A percentile compares a stretch with the other conserved stretches of the same genome.
phyloP scores from a whole-genome alignment of 2,888 invertebrate genomes.

The Bursaphelenchus okinawaensis region DNA sequence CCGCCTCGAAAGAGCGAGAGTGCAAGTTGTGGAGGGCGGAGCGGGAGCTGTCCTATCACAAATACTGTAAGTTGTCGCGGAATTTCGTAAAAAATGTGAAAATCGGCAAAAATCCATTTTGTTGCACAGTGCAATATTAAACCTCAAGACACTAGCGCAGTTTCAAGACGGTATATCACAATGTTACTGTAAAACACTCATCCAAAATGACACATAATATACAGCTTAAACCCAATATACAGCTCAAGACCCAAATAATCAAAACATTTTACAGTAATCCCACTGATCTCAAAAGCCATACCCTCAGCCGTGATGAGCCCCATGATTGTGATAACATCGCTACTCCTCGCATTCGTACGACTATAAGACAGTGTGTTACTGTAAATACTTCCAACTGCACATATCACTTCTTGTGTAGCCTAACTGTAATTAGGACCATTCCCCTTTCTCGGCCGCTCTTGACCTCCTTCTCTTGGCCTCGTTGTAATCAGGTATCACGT shows the following conservation, averaged over 20 bases:
- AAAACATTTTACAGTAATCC: not conserved
- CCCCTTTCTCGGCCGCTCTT: not conserved
- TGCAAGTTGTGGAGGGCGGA: conserved; percentile 48
- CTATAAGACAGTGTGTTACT: not conserved
- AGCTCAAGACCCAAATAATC: not conserved
- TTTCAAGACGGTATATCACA: too few species aligned
- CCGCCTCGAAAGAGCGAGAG: conserved; percentile 35
- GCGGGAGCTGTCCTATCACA: conserved; percentile 51
- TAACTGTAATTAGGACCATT: not conserved
- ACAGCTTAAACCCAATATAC: too few species aligned
- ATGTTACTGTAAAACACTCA: too few species aligned
- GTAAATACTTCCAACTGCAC: not conserved
- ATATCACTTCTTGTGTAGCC: not conserved
- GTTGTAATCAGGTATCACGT: not conserved
- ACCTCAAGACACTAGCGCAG: too few species aligned
- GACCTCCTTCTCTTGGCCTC: not conserved
- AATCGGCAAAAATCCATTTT: too few species aligned
- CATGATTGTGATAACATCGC: not conserved
- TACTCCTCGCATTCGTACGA: not conserved
- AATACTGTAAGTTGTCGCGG: conserved; percentile 48
- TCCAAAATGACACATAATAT: too few species aligned
- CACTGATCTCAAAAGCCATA: not conserved
- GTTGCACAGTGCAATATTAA: too few species aligned
- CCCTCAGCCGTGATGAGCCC: not conserved
- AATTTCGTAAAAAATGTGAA: too few species aligned